Base-by-base conservation (phyloP, 2,888 invertebrate species). In the Polylopha cassiicola region DNA sequence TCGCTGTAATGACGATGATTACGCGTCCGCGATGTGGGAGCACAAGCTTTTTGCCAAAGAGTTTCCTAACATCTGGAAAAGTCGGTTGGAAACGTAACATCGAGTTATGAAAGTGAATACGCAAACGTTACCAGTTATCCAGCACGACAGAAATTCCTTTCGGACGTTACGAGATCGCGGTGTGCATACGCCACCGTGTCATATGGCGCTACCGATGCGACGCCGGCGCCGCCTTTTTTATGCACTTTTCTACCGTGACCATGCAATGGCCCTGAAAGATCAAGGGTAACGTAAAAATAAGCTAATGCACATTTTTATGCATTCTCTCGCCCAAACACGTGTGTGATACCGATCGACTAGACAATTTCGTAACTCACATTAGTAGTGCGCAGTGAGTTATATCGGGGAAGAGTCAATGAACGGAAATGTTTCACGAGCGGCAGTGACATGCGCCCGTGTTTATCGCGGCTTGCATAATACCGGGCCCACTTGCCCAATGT, bases 341-440 rank as follows among this genome's bases (percentile, higher is more conserved):
- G 74, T 63, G 63, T 53, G 59, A 55, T 59, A 61, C 63, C 61
- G 58, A 57, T 53, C 65, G 64, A 62, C 69, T 61, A 70, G 72
- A 68, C 63, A 66, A 64, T 82, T 78, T 76, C 79, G 74, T 79
- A 73, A 84, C 62, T 59, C 51, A 56, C 55, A 56, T 49, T 51
- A 54, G 65, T 51, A 65, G 64, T 69, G 66, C 68, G 58, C 63
- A 61, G 71, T 76, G 28, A 41, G 41, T 30, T 80, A 79, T 78
- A 81, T 82, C 73, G 77, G 79, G 76, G 75, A 77, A 73, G 78
- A 84, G 85, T 85, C 85, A 84, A 84, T 73, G 84, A 84, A 84
- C 85, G 85, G 82, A 84, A 84, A 81, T 81, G 66, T 81, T 84
- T 81, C 77, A 80, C 76, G 70, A 72, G 73, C 68, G 55, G 41